phyloP scores from a whole-genome alignment of 2,113 vertebrate species.

The Anser brachyrhynchus region DNA sequence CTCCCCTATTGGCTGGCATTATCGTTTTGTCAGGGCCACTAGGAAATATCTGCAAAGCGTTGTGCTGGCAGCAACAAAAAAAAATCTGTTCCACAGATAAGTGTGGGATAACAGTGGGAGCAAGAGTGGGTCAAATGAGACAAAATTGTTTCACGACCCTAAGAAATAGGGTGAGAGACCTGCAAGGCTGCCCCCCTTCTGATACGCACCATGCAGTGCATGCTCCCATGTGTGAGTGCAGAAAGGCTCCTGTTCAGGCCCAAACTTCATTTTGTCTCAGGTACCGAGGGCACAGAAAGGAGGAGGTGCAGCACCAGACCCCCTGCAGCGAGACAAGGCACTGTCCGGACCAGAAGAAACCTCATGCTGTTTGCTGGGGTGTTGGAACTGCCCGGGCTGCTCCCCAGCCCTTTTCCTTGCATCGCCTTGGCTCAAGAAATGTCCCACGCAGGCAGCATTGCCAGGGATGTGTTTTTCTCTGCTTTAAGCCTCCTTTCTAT shows the following conservation, averaged over 20 bases:
- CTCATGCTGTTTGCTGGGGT: rapidly evolving
- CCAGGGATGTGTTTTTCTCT: rapidly evolving
- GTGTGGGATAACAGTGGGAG: background rate
- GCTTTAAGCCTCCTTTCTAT: background rate
- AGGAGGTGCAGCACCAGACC: background rate
- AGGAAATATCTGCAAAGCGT: background rate
- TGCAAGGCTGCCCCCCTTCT: background rate
- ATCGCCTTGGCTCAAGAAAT: background rate
- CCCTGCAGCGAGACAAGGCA: background rate
- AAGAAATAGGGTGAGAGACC: background rate
- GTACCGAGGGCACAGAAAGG: rapidly evolving
- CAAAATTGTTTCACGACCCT: background rate
- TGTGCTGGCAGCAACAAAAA: background rate
- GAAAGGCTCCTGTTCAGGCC: background rate
- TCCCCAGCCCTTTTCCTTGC: background rate
- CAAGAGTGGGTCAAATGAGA: background rate
- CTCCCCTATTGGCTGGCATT: background rate
- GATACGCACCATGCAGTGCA: rapidly evolving
- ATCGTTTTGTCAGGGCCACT: background rate
- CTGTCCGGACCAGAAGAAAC: rapidly evolving
- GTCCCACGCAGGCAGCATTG: background rate
- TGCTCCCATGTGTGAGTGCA: rapidly evolving
- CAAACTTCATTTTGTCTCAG: background rate
- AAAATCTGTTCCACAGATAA: background rate
- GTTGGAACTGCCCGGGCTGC: background rate